A percentile compares a stretch with the other conserved stretches of the same genome.
These are phyloP conservation scores for Melinaea menophilus DNA, from an alignment of 2,888 invertebrate species.

Conservation along the genomic window DNA sequence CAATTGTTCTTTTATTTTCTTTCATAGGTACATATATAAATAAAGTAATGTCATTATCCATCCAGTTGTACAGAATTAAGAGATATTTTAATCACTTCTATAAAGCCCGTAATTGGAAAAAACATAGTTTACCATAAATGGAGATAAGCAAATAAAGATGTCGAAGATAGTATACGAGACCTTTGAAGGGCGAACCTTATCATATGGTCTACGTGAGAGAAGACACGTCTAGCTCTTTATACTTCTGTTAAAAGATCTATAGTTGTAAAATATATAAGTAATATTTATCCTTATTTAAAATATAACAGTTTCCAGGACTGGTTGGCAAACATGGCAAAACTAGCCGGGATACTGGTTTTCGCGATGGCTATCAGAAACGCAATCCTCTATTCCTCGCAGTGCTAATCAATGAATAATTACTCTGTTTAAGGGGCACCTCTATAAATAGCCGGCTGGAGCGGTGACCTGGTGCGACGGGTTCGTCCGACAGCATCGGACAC, in stretches of 20 bases:
- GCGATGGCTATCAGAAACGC: slow-evolving; percentile 76
- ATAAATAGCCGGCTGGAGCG: slow-evolving; percentile 78
- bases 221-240: neutral
- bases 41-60: no score
- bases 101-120: no score
- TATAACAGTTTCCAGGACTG: no score
- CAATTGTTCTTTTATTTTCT: no score
- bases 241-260: neutral
- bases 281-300: no score
- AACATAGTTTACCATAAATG: no score
- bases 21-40: no score
- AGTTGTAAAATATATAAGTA: neutral
- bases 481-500: slow-evolving; percentile 74
- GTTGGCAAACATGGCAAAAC: slow-evolving; percentile 30
- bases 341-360: slow-evolving; percentile 70
- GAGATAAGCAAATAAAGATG: no score
- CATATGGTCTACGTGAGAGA: neutral
- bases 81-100: no score
- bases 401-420: slow-evolving; percentile 79
- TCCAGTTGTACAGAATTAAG: no score
- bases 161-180: neutral
- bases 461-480: slow-evolving; percentile 78
- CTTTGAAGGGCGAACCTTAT: neutral
- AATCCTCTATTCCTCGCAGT: slow-evolving; percentile 77
- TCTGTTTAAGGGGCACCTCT: slow-evolving; percentile 78